Base-by-base conservation (phyloP, 2,888 invertebrate species). In the Stegana nigrithorax region DNA sequence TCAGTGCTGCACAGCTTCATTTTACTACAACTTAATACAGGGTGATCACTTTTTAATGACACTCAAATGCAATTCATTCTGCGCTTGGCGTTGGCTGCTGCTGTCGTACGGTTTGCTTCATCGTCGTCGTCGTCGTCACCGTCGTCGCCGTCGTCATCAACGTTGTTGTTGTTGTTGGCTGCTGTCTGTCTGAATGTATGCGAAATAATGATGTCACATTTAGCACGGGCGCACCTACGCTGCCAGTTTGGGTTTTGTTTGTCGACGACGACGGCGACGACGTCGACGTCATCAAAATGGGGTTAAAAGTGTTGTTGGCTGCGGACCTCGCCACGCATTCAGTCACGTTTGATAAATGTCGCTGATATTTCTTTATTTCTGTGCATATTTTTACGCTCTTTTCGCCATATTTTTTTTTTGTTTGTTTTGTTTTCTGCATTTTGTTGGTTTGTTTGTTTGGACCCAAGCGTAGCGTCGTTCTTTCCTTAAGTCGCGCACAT, bases 21-120 rank as follows among this genome's bases (percentile, higher is more conserved):
- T 73, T 80, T 76, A 68, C 68, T 73, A 73, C 68, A 66, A 71
- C 78, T 79, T 75, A 73, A 73, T 79, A 67, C 71, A 72, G 70
- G 45, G 77, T 80, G 80, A 80, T 80, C 82, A 74, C 81, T 75
- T 82, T 80, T 80, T 80, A 78, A 80, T 80, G 82, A 75, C 67
- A 72, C 70, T 70, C 57, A 74, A 74, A 79, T 73, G 73, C 78
- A 79, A 58, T 75, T 67, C 63, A 67, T 62, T 57, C 64, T 68
- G 62, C 65, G n/a, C n/a, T n/a, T n/a, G 23, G 45, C 12, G 3
- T 19, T 12, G n/a, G 32, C 29, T 29, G 27, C 32, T 53, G 27
- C n/a, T n/a, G n/a, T n/a, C n/a, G n/a, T n/a, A n/a, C n/a, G n/a
- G n/a, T n/a, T n/a, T n/a, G n/a, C n/a, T n/a, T n/a, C n/a, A n/a